Evolutionary conservation across 2,797 vertebrate genomes (phyloP), one percentile per base, ranked within the genome.

Genomic region (Thaleichthys pacificus): DNA sequence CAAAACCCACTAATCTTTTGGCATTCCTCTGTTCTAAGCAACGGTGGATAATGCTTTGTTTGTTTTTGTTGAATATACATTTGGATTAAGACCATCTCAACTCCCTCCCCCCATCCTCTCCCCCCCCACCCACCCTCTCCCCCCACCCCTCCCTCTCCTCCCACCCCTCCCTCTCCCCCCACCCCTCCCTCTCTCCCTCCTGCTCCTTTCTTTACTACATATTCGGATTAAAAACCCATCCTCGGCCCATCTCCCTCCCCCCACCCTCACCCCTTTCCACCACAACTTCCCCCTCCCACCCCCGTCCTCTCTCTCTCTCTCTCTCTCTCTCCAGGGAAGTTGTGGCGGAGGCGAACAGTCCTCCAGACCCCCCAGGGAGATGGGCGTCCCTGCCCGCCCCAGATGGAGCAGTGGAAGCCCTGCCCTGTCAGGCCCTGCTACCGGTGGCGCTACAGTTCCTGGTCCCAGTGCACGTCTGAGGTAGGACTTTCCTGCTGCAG

Each of bases 341-440:
- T 99, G 91, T 92, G 91, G 91, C 92, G 97, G 72, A 94, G 86
- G 67, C 91, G 97, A 72, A 91, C 91, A 0, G 91, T 98, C 84
- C 92, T 93, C 77, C 97, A 99, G 84, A 93, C 93, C 5, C 95
- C 95, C 76, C 97, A 98, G 90, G 97, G 97, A 0, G 97, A 99
- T 24, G 97, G 97, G 15, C 93, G 97, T 73, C 97, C 96, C 0
- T 99, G 97, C 73, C 94, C 94, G 0, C 81, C 89, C 62, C 94
- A 96, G 89, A 90, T 95, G 94, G 95, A 98, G 62, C 97, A 99
- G 82, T 95, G 95, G 92, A 99, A 98, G 83, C 96, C 97, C 19
- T 99, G 97, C 57, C 95, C 95, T 21, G 95, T 98, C 61, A 97
- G 94, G 70, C 97, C 97, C 56, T 99, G 97, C 80, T 97, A 96